phyloP scores from a whole-genome alignment of 1,140 invertebrate species.

The Trachymyrmex septentrionalis region DNA sequence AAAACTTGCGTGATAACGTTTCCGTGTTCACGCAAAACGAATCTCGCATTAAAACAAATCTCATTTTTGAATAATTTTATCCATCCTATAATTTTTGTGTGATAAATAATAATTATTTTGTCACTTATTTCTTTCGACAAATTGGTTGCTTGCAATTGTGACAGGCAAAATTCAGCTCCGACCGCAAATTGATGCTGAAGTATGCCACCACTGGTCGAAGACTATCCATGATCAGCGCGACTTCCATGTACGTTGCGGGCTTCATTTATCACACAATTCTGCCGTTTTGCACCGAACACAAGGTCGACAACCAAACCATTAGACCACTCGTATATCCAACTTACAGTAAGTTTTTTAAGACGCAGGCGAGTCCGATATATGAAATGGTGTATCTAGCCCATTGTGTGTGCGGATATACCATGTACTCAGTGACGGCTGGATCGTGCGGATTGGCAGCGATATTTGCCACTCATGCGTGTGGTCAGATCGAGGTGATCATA shows the following conservation, averaged over 20 bases:
- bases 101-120: background rate
- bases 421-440: conserved; percentile 62
- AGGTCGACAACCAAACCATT: conserved; percentile 39
- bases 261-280: conserved; percentile 50
- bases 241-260: conserved; percentile 66
- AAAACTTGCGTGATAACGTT: background rate
- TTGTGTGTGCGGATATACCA: conserved; percentile 57
- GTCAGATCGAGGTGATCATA: conserved; percentile 67
- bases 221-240: conserved; percentile 57
- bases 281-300: conserved; percentile 44
- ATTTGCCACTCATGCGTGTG: conserved; percentile 69
- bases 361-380: conserved; percentile 55
- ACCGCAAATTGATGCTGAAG: conserved; percentile 50
- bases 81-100: background rate
- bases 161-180: conserved; percentile 39
- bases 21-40: background rate
- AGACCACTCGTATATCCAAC: conserved; percentile 66
- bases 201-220: conserved; percentile 53
- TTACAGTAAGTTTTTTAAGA: conserved; percentile 56
- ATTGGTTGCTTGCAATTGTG: background rate
- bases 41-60: conserved; percentile 1
- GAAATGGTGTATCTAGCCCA: conserved; percentile 64
- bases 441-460: conserved; percentile 66
- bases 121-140: background rate
- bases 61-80: background rate